Evolutionary conservation across 2,113 vertebrate species (phyloP).

Genomic region (Oenanthe melanoleuca): DNA sequence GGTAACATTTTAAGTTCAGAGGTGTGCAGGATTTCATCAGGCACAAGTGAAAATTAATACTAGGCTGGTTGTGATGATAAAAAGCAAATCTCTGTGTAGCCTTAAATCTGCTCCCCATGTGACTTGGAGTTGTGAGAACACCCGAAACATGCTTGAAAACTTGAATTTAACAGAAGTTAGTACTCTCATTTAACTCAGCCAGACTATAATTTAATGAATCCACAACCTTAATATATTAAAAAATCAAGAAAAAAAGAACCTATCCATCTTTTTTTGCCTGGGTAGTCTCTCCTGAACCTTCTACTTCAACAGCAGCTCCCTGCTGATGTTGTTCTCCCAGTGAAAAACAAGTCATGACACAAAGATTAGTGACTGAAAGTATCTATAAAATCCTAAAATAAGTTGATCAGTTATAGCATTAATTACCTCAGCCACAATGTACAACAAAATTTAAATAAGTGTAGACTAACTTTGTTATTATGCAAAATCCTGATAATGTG

Average conservation of each 20-base stretch:
- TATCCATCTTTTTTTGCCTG: rapidly evolving
- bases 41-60: neutral
- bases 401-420: neutral
- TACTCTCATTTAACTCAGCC: neutral
- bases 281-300: neutral
- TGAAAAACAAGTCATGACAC: neutral
- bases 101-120: neutral
- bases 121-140: neutral
- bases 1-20: neutral
- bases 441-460: neutral
- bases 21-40: neutral
- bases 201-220: neutral
- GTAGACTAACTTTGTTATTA: neutral
- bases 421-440: neutral
- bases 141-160: neutral
- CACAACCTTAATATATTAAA: neutral
- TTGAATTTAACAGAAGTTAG: neutral
- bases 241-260: neutral
- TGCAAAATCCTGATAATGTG: neutral
- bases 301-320: neutral
- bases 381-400: neutral
- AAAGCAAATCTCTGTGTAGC: neutral
- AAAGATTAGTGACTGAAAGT: neutral
- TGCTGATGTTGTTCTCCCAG: neutral
- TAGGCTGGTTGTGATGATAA: neutral